phyloP scores from a whole-genome alignment of 2,888 invertebrate genomes.

The Ophion ellenae region DNA sequence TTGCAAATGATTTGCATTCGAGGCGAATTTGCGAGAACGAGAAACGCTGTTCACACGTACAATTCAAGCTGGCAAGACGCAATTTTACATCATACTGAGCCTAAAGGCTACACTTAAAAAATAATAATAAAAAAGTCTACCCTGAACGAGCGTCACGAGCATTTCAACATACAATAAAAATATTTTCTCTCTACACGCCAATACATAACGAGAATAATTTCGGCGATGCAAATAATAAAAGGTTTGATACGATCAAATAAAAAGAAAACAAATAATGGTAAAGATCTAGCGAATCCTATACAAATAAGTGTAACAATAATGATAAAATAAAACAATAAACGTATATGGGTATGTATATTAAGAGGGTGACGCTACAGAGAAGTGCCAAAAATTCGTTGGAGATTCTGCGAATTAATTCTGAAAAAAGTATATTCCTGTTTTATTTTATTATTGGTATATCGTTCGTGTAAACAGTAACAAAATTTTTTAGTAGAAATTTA shows the following conservation, averaged over 20 bases:
- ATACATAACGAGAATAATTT: not conserved
- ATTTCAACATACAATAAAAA: slow-evolving; percentile 18
- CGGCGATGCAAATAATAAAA: slow-evolving; percentile 25
- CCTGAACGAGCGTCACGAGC: slow-evolving; percentile 51
- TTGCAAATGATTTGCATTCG: no score
- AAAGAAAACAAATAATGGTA: slow-evolving; percentile 11
- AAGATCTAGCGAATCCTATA: slow-evolving; percentile 23
- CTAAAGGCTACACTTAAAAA: slow-evolving; percentile 23
- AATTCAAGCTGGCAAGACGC: not conserved
- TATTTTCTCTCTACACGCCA: not conserved
- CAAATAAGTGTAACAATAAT: slow-evolving; percentile 42
- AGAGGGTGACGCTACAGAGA: not conserved
- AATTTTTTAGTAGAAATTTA: no score
- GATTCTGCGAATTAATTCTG: no score
- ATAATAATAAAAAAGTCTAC: not conserved
- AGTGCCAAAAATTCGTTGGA: no score
- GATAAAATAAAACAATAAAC: slow-evolving; percentile 43
- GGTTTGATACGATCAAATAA: not conserved
- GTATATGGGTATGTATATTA: slow-evolving; percentile 25
- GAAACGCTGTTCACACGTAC: no score
- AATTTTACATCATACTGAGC: slow-evolving; percentile 2
- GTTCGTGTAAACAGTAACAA: no score
- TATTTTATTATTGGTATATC: no score
- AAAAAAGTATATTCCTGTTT: no score
- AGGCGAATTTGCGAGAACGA: no score